Conservation (phyloP, 2,888 invertebrate genomes). For the Hemithea aestivaria region DNA sequence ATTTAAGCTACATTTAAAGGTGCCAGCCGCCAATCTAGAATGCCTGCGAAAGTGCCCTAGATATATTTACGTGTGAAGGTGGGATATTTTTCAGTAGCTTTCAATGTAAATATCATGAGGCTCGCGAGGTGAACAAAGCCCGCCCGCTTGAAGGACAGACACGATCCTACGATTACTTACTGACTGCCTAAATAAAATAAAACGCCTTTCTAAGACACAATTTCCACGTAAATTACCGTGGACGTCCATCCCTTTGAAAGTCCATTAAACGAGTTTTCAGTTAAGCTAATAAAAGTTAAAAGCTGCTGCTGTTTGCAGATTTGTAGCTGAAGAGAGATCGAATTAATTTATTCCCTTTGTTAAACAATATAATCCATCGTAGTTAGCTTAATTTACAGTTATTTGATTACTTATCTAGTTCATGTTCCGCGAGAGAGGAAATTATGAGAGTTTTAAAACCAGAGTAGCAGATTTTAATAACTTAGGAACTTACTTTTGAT, state of each 20-base stretch:
- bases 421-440: too few relatives aligned
- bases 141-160: conserved; percentile 29
- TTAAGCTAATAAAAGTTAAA: conserved; percentile 21
- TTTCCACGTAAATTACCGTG: conserved; percentile 19
- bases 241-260: conserved; percentile 17
- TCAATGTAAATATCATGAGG: conserved; percentile 54
- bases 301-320: conserved; percentile 18
- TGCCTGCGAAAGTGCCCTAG: conserved; percentile 1
- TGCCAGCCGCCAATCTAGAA: too few relatives aligned
- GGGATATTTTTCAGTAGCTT: conserved; percentile 40
- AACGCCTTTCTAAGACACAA: conserved; percentile 19
- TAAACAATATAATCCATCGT: too few relatives aligned
- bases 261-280: conserved; percentile 19
- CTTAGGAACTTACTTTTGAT: too few relatives aligned
- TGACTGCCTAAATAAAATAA: conserved; percentile 17
- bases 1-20: too few relatives aligned
- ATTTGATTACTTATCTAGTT: too few relatives aligned
- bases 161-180: conserved; percentile 15
- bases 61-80: conserved; percentile 12
- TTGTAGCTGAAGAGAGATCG: conserved; percentile 10
- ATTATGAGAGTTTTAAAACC: too few relatives aligned
- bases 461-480: too few relatives aligned
- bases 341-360: conserved; percentile 16
- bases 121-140: conserved; percentile 42
- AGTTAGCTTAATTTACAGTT: too few relatives aligned